phyloP scores from a whole-genome alignment of 2,113 vertebrate genomes.

The Trachemys scripta region DNA sequence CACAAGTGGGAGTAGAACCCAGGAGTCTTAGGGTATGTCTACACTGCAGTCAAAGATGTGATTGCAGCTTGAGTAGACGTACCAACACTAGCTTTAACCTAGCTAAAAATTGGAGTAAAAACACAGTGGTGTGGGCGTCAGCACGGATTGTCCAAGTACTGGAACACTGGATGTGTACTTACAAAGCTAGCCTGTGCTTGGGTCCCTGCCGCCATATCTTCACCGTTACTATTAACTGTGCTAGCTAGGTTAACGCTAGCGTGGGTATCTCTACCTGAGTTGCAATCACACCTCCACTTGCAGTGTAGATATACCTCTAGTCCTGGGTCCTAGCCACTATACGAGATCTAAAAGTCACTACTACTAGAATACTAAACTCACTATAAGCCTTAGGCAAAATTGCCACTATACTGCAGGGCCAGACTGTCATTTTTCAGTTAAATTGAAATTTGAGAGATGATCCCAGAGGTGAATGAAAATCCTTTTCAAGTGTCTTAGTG shows the following conservation, averaged over 20 bases:
- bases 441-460: slow-evolving; percentile 2
- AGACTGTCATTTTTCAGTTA: not conserved
- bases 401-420: not conserved
- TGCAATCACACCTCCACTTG: not conserved
- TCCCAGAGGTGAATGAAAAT: slow-evolving; percentile 28
- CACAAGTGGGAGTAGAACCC: not conserved
- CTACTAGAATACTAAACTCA: not conserved
- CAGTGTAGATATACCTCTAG: not conserved
- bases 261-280: not conserved
- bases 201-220: not conserved
- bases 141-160: not conserved
- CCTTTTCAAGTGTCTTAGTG: slow-evolving; percentile 21
- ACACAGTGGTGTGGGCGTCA: not conserved
- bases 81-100: not conserved
- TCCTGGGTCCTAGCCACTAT: not conserved
- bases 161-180: not conserved
- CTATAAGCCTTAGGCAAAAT: not conserved
- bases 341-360: not conserved
- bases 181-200: not conserved
- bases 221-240: not conserved
- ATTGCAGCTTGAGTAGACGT: not conserved
- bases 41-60: not conserved
- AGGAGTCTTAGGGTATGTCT: rapidly evolving
- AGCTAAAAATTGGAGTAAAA: not conserved
- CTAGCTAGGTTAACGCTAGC: not conserved